These are phyloP conservation scores for Mesocricetus auratus DNA, from an alignment of 2,113 vertebrate genomes.

Conservation along the genomic window DNA sequence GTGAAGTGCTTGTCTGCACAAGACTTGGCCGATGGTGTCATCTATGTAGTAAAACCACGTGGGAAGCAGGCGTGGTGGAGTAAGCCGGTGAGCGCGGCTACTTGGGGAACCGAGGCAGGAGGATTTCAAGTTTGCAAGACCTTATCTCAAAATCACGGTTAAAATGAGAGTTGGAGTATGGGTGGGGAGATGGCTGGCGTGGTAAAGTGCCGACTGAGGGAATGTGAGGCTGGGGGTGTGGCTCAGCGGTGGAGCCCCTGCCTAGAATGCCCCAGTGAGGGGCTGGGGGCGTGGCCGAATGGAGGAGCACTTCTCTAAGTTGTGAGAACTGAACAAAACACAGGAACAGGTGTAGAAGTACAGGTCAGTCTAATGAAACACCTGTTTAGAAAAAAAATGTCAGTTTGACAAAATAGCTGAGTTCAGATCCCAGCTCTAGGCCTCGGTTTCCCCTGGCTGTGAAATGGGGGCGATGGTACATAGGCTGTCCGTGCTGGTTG, in stretches of 20 bases:
- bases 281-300: not conserved
- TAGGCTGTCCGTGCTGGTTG: not conserved
- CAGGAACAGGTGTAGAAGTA: not conserved
- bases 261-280: not conserved
- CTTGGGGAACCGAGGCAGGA: not conserved
- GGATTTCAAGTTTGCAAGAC: not conserved
- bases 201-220: no score
- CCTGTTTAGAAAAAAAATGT: not conserved
- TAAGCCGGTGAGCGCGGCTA: no score
- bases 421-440: not conserved
- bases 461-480: not conserved
- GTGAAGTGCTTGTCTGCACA: no score
- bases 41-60: no score
- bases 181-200: no score
- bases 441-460: constrained; percentile 10
- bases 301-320: not conserved
- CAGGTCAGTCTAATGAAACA: not conserved
- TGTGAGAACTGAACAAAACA: not conserved
- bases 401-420: not conserved
- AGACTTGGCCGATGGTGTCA: no score
- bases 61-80: no score
- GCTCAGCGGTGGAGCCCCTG: no score
- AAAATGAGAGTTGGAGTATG: no score
- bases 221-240: no score
- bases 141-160: no score